Evolutionary conservation across 2,888 invertebrate species (phyloP).

Genomic region (Callimorpha dominula): DNA sequence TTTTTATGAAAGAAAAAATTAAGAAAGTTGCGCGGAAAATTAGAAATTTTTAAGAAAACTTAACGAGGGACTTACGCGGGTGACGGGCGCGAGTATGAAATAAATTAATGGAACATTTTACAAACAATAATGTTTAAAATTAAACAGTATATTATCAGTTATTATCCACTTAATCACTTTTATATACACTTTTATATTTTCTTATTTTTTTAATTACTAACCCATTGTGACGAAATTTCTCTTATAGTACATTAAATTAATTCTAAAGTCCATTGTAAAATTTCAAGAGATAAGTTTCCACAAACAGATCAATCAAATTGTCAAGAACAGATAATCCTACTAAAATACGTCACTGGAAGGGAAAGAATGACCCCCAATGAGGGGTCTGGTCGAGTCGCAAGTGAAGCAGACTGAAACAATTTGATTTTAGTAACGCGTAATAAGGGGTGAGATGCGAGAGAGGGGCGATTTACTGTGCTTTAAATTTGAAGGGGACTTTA

Average conservation of each 20-base stretch:
- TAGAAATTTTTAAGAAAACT: too few relatives aligned
- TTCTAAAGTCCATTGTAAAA: background rate
- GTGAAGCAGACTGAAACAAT: constrained; percentile 64
- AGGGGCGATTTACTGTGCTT: constrained; percentile 27
- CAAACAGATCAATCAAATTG: constrained; percentile 30
- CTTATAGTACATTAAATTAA: background rate
- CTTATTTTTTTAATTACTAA: background rate
- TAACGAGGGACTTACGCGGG: too few relatives aligned
- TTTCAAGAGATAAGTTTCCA: constrained; percentile 17
- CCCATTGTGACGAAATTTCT: background rate
- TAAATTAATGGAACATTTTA: too few relatives aligned
- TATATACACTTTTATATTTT: background rate
- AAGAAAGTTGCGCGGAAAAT: too few relatives aligned
- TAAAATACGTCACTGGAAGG: constrained; percentile 40
- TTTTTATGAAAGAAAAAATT: too few relatives aligned
- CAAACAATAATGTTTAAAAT: too few relatives aligned
- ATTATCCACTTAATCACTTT: too few relatives aligned
- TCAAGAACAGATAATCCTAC: constrained; percentile 40
- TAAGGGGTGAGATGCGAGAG: constrained; percentile 37
- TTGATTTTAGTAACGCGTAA: constrained; percentile 60
- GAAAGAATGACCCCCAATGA: constrained; percentile 27
- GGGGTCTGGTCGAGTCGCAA: constrained; percentile 46
- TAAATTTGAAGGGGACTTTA: constrained; percentile 23
- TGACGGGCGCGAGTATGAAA: too few relatives aligned
- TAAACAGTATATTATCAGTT: too few relatives aligned